Evolutionary conservation across 2,888 invertebrate species (phyloP).

Genomic region (Meganola albula): DNA sequence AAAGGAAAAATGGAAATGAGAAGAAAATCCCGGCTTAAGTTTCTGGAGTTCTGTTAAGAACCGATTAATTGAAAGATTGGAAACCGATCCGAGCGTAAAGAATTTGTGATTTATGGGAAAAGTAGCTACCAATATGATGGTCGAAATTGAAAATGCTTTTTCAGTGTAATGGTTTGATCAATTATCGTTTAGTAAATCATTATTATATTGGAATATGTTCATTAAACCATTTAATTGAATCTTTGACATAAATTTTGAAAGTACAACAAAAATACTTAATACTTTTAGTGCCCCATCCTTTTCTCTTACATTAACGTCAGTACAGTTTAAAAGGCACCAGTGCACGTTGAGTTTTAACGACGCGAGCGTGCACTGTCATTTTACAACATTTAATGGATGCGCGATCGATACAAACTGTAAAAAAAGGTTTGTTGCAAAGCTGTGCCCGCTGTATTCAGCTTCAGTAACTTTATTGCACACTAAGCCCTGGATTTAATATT

Average conservation of each 20-base stretch:
- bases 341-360: conserved; percentile 41
- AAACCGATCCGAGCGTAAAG: conserved; percentile 26
- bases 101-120: conserved; percentile 28
- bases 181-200: too few species aligned
- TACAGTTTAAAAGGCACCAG: conserved; percentile 33
- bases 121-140: conserved; percentile 24
- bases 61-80: conserved; percentile 36
- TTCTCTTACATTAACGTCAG: conserved; percentile 17
- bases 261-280: too few species aligned
- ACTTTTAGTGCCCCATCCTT: conserved; percentile 18
- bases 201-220: too few species aligned
- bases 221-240: too few species aligned
- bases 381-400: conserved; percentile 36
- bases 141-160: conserved; percentile 23
- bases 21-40: conserved; percentile 25
- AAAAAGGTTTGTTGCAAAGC: conserved; percentile 17
- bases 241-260: too few species aligned
- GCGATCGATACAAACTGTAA: conserved; percentile 28
- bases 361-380: conserved; percentile 43
- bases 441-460: neutral
- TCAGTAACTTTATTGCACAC: too few species aligned
- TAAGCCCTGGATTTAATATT: too few species aligned
- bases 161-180: conserved; percentile 8
- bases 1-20: conserved; percentile 11
- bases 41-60: conserved; percentile 25